Percentiles rank a stretch among this genome's conserved stretches.
phyloP scores from a whole-genome alignment of 2,797 vertebrate species.

The Pitangus sulphuratus region DNA sequence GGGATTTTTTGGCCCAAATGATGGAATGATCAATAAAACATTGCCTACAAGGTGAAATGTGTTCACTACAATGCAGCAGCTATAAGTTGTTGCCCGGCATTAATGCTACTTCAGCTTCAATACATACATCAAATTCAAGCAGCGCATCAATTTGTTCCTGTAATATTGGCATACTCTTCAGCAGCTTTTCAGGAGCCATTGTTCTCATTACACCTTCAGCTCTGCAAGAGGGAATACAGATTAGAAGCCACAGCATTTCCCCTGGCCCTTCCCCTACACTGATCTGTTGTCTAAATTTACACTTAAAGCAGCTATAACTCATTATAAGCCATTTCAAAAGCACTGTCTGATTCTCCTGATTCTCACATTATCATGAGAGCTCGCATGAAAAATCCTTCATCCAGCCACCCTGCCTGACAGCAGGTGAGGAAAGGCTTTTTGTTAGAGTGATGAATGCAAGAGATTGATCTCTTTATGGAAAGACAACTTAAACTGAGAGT shows the following conservation, averaged over 20 bases:
- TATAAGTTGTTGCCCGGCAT: neutral
- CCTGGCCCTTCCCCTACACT: neutral
- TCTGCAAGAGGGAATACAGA: constrained; percentile 71
- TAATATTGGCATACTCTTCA: constrained; percentile 96
- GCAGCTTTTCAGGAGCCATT: constrained; percentile 94
- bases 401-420: neutral
- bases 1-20: neutral
- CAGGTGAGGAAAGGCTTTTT: neutral
- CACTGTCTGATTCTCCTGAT: neutral
- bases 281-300: neutral
- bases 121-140: constrained; percentile 96
- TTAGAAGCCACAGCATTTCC: neutral
- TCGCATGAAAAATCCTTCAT: neutral
- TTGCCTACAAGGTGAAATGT: neutral
- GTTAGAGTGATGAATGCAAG: neutral
- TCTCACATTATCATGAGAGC: neutral
- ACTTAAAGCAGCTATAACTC: neutral
- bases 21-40: neutral
- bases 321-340: neutral
- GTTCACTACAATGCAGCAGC: neutral
- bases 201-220: constrained; percentile 96
- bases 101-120: neutral
- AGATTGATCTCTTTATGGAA: neutral
- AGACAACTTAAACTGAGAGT: neutral
- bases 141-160: constrained; percentile 97